phyloP scores from a whole-genome alignment of 2,797 vertebrate species.

The Schizothorax lantsangensis region DNA sequence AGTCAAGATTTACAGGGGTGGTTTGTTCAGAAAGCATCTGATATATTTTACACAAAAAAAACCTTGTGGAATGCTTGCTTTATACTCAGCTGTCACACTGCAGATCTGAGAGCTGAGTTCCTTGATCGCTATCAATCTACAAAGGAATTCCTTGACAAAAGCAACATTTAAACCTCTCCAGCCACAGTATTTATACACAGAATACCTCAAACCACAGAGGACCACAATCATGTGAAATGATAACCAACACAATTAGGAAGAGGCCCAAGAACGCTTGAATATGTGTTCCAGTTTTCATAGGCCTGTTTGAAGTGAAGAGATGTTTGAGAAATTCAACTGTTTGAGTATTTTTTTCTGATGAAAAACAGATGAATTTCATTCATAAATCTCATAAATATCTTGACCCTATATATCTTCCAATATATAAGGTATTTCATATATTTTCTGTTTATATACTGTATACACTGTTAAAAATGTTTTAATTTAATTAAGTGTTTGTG shows the following conservation, averaged over 20 bases:
- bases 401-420: background rate
- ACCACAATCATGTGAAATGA: background rate
- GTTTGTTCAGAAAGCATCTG: constrained; percentile 6
- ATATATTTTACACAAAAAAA: background rate
- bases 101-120: background rate
- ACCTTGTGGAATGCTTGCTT: constrained; percentile 9
- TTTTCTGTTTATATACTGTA: background rate
- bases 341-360: background rate
- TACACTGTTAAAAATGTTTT: no score
- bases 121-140: constrained; percentile 55
- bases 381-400: background rate
- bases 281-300: background rate
- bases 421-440: background rate
- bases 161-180: constrained; percentile 9
- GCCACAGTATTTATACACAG: background rate
- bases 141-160: constrained; percentile 1
- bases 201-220: background rate
- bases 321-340: background rate
- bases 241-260: background rate
- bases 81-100: no score
- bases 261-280: background rate
- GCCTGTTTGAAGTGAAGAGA: background rate
- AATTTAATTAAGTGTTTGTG: no score
- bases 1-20: background rate
- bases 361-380: background rate